Base-by-base conservation (phyloP, 2,888 invertebrate species). In the Epiblema foenella region DNA sequence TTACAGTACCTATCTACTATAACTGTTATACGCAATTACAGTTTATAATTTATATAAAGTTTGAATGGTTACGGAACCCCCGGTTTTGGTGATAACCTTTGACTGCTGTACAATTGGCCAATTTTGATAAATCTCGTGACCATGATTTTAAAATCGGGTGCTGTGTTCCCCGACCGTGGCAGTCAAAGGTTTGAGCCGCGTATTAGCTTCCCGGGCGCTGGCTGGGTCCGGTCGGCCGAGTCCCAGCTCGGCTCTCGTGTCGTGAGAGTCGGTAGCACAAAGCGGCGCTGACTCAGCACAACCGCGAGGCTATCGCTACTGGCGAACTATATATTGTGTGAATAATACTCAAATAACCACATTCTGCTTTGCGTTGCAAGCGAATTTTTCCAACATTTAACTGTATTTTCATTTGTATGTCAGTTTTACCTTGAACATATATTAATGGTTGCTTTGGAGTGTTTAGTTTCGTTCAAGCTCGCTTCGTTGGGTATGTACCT, bases 211-310 rank as follows among this genome's bases (percentile, higher is more conserved):
- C 56, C 37, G 29, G 37, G 62, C 54, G 42, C 37, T 54, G 51
- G 60, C 20, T 37, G 18, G 20, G 49, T 20, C 18, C 37, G 12
- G 54, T 49, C 54, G 66, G 68, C 58, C 59, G n/a, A n/a, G n/a
- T 24, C 24, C 24, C 24, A 4, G 24, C 24, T 67, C 70, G 63
- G 7, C 39, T 37, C 58, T 71, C 69, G 75, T 69, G 74, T 78
- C 89, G 89, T 89, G 88, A 88, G 79, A 79, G 89, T 83, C 89
- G 89, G 88, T 83, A 69, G 78, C 80, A 83, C 79, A 86, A 83
- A 87, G 83, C 73, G 73, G 69, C 83, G 89, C 90, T 89, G 89
- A 90, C 85, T 90, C 90, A 90, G 89, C 80, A 78, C 75, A 70
- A 76, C 74, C 79, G 78, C 75, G 78, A 77, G 74, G 72, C 78